A percentile compares a stretch with the other conserved stretches of the same genome.
Evolutionary conservation across 2,797 vertebrate genomes (phyloP).

Genomic region (Gymnoscopelus microlampas): DNA sequence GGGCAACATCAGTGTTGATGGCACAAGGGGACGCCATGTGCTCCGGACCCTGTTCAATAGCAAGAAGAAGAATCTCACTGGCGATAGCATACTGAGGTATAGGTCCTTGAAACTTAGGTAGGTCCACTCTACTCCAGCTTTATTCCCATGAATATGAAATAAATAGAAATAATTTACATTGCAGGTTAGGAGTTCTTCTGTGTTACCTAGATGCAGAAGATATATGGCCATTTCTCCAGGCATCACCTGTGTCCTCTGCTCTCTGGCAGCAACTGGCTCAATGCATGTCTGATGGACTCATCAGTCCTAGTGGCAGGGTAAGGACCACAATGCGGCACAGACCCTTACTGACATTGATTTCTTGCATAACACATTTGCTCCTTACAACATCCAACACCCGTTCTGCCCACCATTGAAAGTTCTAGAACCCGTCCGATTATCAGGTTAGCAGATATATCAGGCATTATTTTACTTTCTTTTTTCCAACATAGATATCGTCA

Average conservation of each 20-base stretch:
- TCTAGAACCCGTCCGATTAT: too few species aligned
- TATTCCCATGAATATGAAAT: not conserved
- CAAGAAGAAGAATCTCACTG: constrained; percentile 79
- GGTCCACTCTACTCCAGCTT: not conserved
- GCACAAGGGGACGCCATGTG: constrained; percentile 86
- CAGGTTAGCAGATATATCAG: too few species aligned
- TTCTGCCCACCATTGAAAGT: too few species aligned
- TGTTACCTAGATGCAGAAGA: constrained; percentile 88
- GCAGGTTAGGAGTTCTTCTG: constrained; percentile 85
- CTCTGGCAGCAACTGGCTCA: constrained; percentile 85
- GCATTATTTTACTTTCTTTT: too few species aligned
- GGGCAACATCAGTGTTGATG: constrained; percentile 86
- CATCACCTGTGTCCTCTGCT: constrained; percentile 71
- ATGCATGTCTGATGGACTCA: constrained; percentile 84
- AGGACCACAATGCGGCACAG: constrained; percentile 19
- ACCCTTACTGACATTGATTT: not conserved
- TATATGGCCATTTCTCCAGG: constrained; percentile 78
- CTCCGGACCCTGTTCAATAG: constrained; percentile 82
- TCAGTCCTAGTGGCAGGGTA: constrained; percentile 84
- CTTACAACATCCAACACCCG: too few species aligned
- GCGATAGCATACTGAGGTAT: constrained; percentile 82
- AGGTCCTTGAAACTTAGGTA: constrained; percentile 15
- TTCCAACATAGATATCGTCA: too few species aligned
- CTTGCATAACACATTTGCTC: not conserved
- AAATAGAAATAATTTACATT: constrained; percentile 11